Percentiles rank a stretch among this genome's conserved stretches.
Conservation (phyloP, 2,888 invertebrate species). For the Itoplectis maculator region DNA sequence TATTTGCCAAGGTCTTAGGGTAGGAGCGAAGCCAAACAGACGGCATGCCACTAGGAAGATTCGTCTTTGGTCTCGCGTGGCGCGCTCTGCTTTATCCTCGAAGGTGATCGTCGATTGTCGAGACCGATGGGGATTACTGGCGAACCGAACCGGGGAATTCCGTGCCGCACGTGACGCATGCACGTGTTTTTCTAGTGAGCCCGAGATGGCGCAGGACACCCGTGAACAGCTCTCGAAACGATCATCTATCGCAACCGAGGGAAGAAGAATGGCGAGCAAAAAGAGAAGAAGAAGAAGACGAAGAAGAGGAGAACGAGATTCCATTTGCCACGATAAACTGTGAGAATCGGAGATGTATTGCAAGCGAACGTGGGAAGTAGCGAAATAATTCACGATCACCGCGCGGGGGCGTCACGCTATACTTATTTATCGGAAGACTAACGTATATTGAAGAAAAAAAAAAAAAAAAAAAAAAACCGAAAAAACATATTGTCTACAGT, state of each 20-base stretch:
- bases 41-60: not conserved
- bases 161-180: slow-evolving; percentile 64
- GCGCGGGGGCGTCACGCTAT: slow-evolving; percentile 52
- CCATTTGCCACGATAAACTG: slow-evolving; percentile 48
- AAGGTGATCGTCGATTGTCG: slow-evolving; percentile 48
- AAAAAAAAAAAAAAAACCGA: not conserved
- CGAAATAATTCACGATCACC: slow-evolving; percentile 48
- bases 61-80: slow-evolving; percentile 44
- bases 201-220: slow-evolving; percentile 14
- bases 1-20: slow-evolving; percentile 14
- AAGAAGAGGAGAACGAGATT: slow-evolving; percentile 47
- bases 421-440: slow-evolving; percentile 37
- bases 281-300: slow-evolving; percentile 13
- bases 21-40: not conserved
- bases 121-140: slow-evolving; percentile 31
- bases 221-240: slow-evolving; percentile 30
- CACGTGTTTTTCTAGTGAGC: slow-evolving; percentile 32
- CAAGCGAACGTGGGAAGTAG: slow-evolving; percentile 57
- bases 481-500: not conserved
- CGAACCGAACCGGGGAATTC: slow-evolving; percentile 46
- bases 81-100: slow-evolving; percentile 50
- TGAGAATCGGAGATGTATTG: slow-evolving; percentile 5
- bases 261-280: not conserved
- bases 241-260: slow-evolving; percentile 2
- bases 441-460: not conserved